Base-by-base conservation (phyloP, 2,797 vertebrate species). In the Eulemur albifrons region DNA sequence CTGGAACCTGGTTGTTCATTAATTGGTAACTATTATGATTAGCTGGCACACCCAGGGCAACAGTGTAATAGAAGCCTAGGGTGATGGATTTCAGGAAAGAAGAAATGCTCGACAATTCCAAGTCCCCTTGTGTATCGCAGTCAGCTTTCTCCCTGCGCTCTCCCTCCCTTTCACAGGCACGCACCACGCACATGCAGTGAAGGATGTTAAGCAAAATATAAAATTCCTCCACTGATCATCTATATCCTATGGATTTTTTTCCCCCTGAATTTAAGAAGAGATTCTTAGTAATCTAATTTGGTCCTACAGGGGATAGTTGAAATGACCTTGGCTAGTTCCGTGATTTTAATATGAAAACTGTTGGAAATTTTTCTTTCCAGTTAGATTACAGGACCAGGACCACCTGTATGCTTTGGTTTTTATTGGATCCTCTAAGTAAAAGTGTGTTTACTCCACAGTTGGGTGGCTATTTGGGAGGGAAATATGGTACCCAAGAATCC, bases 381-480 rank as follows among this genome's bases (percentile, higher is more conserved):
- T 21, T 50, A 75, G 81, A n/a, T 27, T 69, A 81, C 27, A 67
- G 86, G 65, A 9, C 59, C 65, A 70, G 83, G 65, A 9, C 59
- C 65, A 70, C 67, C 38, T 70, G 43, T 61, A 65, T 27, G 79
- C 85, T 90, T 54, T 59, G 25, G 17, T 88, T 65, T 83, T 83
- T 63, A 38, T 0, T 84, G 80, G 50, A 38, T 52, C 67, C 67
- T 88, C 54, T 81, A 79, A 76, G 87, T 73, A 50, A 88, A 79
- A 69, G 15, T 89, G 30, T 85, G 73, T 90, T 63, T n/a, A n/a
- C 23, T 21, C 50, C 7, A 12, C 70, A 72, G 54, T 59, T 76
- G 61, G 65, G 88, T 11, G 20, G 69, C 90, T 91, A 73, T 96
- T 73, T 72, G 54, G 40, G 75, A 91, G 85, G 89, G 67, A 83